Conservation (phyloP, 2,113 vertebrate genomes). For the Ciconia stormi region DNA sequence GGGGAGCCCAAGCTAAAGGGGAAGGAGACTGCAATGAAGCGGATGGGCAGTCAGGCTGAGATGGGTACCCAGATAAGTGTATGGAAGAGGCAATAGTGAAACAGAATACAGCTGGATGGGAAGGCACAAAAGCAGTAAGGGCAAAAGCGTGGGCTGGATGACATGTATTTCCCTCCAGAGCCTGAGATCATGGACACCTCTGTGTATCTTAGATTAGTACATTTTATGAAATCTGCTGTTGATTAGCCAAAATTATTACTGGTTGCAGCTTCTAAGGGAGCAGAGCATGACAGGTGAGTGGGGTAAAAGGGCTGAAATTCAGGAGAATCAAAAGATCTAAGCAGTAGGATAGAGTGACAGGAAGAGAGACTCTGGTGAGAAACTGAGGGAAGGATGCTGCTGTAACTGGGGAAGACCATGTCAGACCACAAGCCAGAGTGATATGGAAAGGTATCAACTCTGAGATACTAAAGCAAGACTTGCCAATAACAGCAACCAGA, state of each 20-base stretch:
- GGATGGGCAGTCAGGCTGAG: not conserved
- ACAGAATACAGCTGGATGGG: not conserved
- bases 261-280: not conserved
- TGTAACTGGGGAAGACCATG: not conserved
- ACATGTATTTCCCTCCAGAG: not conserved
- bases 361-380: not conserved
- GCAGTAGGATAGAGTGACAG: not conserved
- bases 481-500: not conserved
- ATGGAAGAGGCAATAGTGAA: not conserved
- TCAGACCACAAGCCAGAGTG: not conserved
- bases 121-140: not conserved
- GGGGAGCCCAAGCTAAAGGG: not conserved
- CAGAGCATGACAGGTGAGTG: not conserved
- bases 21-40: not conserved
- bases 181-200: not conserved
- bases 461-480: not conserved
- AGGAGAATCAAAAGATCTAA: not conserved
- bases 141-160: not conserved
- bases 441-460: not conserved
- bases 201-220: not conserved
- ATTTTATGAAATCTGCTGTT: not conserved
- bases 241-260: not conserved
- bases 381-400: not conserved
- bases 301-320: not conserved
- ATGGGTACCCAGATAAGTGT: not conserved